Base-by-base conservation (phyloP, 2,888 invertebrate genomes). In the Scelioninae gen. 1 region DNA sequence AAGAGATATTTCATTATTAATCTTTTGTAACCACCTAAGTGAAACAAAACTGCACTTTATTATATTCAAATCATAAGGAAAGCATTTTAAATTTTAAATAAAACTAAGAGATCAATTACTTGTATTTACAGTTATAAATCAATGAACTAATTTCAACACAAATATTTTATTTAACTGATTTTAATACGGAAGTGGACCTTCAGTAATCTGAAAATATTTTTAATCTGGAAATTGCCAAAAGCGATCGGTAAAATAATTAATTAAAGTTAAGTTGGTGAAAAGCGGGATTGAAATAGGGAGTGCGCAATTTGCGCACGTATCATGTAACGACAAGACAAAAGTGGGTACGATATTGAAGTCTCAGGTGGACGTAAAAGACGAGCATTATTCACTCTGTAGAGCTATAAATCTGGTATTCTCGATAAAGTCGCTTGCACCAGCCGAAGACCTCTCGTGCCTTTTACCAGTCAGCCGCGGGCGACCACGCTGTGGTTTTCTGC, bases 341-440 rank as follows among this genome's bases (percentile, higher is more conserved):
- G 53, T 56, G 31, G 32, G 31, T 29, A 74, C 74, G 68, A 62
- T 74, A 80, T 80, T 74, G 68, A 74, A 68, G 74, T 74, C 80
- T 80, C 62, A 80, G 77, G 81, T 76, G 62, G 69, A 74, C 65
- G 55, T 81, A 83, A 85, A 83, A 76, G 74, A 49, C 72, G 71
- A 63, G 72, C 78, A 84, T 85, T 84, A 85, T 85, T 85, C 81
- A 85, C 84, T 83, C 62, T 51, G 74, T 16, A 32, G 62, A 79
- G 76, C 75, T 81, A 84, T 85, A 85, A 85, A 85, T 85, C 83
- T 83, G 66, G 62, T 63, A 53, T 74, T 77, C 65, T 82, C 85
- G 83, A 85, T 85, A 84, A 80, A 85, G 80, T 85, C 82, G 77
- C 77, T 71, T 49, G 68, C 34, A 72, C 66, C 62, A 71, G 63